These are phyloP conservation scores for Rhinolophus sinicus DNA, from an alignment of 2,113 vertebrate genomes.

Conservation along the genomic window DNA sequence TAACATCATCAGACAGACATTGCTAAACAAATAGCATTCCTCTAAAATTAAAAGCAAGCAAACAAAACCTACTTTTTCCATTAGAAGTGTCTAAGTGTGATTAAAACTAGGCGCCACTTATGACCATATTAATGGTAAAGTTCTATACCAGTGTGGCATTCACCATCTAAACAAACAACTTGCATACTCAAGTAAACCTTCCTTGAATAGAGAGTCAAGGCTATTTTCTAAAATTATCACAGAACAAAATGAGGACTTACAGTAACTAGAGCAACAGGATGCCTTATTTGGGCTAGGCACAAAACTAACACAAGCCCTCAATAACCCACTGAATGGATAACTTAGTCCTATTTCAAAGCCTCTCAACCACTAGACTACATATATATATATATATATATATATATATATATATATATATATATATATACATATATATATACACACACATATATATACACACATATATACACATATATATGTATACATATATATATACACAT, in stretches of 20 bases:
- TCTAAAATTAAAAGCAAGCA: conserved; percentile 26
- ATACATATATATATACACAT: no score
- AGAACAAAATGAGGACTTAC: not conserved
- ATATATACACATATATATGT: no score
- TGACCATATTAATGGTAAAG: not conserved
- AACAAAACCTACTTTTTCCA: not conserved
- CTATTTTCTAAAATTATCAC: conserved; percentile 8
- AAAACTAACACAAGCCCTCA: not conserved
- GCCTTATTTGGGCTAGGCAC: not conserved
- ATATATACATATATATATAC: no score
- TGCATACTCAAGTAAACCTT: not conserved
- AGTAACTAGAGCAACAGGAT: not conserved
- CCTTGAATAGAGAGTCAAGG: not conserved
- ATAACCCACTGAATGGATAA: not conserved
- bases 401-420: no score
- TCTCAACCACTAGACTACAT: not conserved
- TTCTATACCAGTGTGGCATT: not conserved
- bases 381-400: no score
- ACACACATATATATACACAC: no score
- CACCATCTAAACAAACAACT: not conserved
- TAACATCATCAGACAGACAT: not conserved
- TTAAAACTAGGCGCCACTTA: not conserved
- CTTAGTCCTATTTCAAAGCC: not conserved
- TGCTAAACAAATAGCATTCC: not conserved
- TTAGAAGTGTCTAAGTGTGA: not conserved